Evolutionary conservation across 1,140 invertebrate genomes (phyloP).

Genomic region (Neelides sp.): DNA sequence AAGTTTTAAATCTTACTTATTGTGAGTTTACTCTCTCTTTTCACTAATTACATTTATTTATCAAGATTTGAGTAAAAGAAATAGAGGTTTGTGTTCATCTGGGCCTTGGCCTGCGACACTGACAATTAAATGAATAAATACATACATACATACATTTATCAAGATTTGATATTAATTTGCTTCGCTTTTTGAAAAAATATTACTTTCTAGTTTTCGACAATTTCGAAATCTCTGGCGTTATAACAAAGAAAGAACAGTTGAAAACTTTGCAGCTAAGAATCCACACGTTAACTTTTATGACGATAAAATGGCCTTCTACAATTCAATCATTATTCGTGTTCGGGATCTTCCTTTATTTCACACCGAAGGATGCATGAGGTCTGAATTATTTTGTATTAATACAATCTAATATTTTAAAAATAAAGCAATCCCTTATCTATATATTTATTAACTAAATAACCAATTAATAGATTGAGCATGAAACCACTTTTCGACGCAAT

Average conservation of each 20-base stretch:
- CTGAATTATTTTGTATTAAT: neutral
- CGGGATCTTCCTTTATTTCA: slow-evolving; percentile 34
- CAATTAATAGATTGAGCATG: slow-evolving; percentile 46
- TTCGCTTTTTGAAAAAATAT: too few species aligned
- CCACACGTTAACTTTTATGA: slow-evolving; percentile 62
- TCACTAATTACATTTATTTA: too few species aligned
- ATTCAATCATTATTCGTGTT: slow-evolving; percentile 58
- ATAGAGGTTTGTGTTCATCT: too few species aligned
- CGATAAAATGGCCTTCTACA: slow-evolving; percentile 69
- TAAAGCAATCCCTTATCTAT: neutral
- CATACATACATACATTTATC: too few species aligned
- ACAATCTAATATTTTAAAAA: neutral
- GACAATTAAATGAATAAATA: too few species aligned
- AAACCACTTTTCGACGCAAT: slow-evolving; percentile 48
- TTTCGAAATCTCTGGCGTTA: slow-evolving; percentile 66
- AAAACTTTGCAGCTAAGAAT: slow-evolving; percentile 58
- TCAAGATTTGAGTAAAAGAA: too few species aligned
- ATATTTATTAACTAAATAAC: neutral
- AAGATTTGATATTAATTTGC: too few species aligned
- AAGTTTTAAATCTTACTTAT: neutral
- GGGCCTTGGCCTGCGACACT: too few species aligned
- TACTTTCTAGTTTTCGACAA: slow-evolving; percentile 61
- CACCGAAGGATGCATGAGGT: slow-evolving; percentile 19
- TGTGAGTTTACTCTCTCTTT: too few species aligned
- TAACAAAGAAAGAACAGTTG: slow-evolving; percentile 59